phyloP scores from a whole-genome alignment of 2,888 invertebrate species.

The Acleris sparsana region DNA sequence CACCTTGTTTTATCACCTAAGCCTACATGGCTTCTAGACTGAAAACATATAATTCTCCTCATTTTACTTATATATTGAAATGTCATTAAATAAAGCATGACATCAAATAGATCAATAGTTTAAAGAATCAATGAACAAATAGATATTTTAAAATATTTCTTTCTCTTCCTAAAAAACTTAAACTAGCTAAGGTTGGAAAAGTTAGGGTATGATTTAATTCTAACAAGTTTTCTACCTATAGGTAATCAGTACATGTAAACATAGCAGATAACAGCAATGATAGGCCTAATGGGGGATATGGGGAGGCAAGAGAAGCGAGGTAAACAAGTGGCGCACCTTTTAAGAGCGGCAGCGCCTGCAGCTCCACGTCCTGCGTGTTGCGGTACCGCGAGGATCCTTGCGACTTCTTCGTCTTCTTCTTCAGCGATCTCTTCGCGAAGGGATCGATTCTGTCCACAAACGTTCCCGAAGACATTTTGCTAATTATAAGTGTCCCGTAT shows the following conservation, averaged over 20 bases:
- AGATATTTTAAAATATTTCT: not conserved
- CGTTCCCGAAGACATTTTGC: conserved; percentile 90
- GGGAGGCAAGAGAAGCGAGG: conserved; percentile 15
- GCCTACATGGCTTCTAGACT: no score
- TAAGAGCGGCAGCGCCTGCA: conserved; percentile 96
- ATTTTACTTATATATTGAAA: no score
- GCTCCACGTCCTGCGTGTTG: conserved; percentile 98
- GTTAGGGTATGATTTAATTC: not conserved
- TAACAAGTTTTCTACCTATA: conserved; percentile 11
- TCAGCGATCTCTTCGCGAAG: conserved; percentile 98
- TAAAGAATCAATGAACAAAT: not conserved
- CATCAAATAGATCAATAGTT: not conserved
- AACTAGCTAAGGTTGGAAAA: conserved; percentile 15
- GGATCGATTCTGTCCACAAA: conserved; percentile 99
- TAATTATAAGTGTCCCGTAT: conserved; percentile 79
- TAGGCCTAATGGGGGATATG: conserved; percentile 8
- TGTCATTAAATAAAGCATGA: not conserved
- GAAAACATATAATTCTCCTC: no score
- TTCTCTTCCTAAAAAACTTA: conserved; percentile 4
- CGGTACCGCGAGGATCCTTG: conserved; percentile 99
- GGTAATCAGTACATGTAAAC: not conserved
- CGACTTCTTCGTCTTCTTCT: conserved; percentile 99
- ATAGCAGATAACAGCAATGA: conserved; percentile 7
- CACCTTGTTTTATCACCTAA: no score
- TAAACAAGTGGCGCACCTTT: conserved; percentile 89